Evolutionary conservation across 2,797 vertebrate species (phyloP), one percentile per base, ranked within the genome.

Genomic region (Calcarius lapponicus): DNA sequence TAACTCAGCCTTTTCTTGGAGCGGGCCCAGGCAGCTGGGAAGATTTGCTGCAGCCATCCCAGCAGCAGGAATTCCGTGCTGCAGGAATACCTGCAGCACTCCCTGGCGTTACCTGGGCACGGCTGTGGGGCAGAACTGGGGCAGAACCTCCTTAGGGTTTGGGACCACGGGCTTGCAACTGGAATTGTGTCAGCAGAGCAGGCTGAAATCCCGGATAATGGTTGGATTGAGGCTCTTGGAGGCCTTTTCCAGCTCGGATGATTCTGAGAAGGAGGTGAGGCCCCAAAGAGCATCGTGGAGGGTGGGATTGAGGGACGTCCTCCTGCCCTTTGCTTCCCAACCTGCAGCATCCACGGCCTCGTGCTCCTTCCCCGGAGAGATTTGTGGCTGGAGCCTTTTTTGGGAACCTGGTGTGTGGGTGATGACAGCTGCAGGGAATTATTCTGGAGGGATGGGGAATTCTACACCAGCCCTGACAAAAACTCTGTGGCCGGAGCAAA

Each of bases 341-440:
- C 78, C 74, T 93, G 67, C 54, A 66, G 53, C 73, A 62, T 34
- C 62, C 64, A 16, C 1, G 34, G 54, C 51, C 70, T 64, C 4
- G 21, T 76, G n/a, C 60, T 84, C 43, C 69, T 32, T 71, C 24
- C 43, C 14, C 7, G 57, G 70, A 88, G 84, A 92, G 51, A 67
- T 87, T 25, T 86, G 60, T 82, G 90, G 48, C 80, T 62, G 45
- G 34, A 80, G 64, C 14, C 5, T 94, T 92, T 90, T 66, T 83
- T 71, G 50, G 45, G 87, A 29, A 78, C 85, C 88, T 65, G 62
- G 72, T 72, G 61, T 86, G 81, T 70, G 86, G 84, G 80, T 96
- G 89, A 82, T 95, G 92, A 94, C 90, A 96, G 90, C 90, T 95
- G 72, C 51, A 71, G 73, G 58, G 78, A 42, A 53, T 91, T 92